Evolutionary conservation across 2,888 invertebrate genomes (phyloP), one percentile per base, ranked within the genome.

Genomic region (Tipula lateralis): DNA sequence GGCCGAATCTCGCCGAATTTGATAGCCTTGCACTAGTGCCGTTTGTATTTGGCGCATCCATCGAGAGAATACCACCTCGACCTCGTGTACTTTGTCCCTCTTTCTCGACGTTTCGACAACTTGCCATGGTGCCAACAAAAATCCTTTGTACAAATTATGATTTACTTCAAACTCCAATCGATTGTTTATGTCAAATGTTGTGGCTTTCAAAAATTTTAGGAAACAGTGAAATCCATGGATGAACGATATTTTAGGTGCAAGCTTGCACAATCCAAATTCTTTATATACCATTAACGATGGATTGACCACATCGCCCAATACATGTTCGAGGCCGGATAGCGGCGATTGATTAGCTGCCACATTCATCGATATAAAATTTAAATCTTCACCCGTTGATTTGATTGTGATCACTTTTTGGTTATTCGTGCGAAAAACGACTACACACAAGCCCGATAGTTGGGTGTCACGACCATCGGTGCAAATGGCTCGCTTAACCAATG

Each of bases 1-100:
- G 86, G 95, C 94, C 0, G 94, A 93, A 89, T 97, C 97, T 39
- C 94, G 92, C 85, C 96, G 92, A 85, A 97, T 91, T 89, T 96
- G 96, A 87, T 94, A 93, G 88, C 95, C 95, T 89, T 83, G 16
- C 1, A 50, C 88, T 16, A 88, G 89, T 88, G 95, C 95, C 90
- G 92, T 92, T 88, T 95, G 94, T 87, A 96, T 94, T 87, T 93
- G 92, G 87, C 92, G 93, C 85, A 93, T 91, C 96, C 96, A 96
- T 85, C 91, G 91, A 85, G 92, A 91, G 2, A 95, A 94, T 87
- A 90, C 92, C 3, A 91, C 89, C 88, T 95, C 95, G 0, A 94
- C 92, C 87, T 92, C 91, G 86, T 91, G 90, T 6, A 95, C 91
- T 29, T 94, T 92, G 36, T 92, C 90, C 0, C 92, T 91, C 87